Conservation (phyloP, 2,797 vertebrate genomes). For the Spinus pinus region DNA sequence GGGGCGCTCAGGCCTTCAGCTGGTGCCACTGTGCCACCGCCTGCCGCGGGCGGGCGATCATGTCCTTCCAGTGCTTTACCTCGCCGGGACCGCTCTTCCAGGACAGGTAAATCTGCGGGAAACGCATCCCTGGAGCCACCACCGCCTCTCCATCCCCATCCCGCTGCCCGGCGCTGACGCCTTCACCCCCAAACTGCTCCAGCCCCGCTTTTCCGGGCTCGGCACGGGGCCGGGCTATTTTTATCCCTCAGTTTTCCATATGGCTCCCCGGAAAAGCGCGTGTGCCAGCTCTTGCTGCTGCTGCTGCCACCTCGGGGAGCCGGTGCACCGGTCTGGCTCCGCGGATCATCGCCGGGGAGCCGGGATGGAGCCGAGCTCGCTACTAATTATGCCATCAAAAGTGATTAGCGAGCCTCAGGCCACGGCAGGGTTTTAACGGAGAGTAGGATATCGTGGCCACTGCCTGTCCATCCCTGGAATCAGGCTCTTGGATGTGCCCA, state of each 20-base stretch:
- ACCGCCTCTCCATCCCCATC: accelerated
- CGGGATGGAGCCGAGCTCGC: not conserved
- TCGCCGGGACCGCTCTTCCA: constrained; percentile 98
- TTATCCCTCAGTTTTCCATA: constrained; percentile 19
- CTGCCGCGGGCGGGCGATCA: constrained; percentile 94
- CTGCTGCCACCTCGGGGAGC: not conserved
- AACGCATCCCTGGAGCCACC: not conserved
- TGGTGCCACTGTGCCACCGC: constrained; percentile 98
- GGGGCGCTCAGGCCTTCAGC: constrained; percentile 89
- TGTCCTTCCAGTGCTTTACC: constrained; percentile 99
- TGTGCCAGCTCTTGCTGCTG: not conserved
- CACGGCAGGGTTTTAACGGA: not conserved
- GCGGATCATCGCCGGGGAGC: not conserved
- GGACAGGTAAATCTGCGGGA: constrained; percentile 91
- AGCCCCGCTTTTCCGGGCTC: not conserved
- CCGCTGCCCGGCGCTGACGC: not conserved
- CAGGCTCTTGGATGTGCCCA: not conserved
- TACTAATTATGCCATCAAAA: not conserved
- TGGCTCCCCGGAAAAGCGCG: not conserved
- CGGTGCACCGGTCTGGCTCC: not conserved
- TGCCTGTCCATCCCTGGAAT: not conserved
- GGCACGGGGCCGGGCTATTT: not conserved
- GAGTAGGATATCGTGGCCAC: accelerated
- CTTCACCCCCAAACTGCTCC: not conserved
- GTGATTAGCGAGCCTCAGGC: not conserved